Conservation (phyloP, 2,113 vertebrate species). For the Heloderma charlesbogerti region DNA sequence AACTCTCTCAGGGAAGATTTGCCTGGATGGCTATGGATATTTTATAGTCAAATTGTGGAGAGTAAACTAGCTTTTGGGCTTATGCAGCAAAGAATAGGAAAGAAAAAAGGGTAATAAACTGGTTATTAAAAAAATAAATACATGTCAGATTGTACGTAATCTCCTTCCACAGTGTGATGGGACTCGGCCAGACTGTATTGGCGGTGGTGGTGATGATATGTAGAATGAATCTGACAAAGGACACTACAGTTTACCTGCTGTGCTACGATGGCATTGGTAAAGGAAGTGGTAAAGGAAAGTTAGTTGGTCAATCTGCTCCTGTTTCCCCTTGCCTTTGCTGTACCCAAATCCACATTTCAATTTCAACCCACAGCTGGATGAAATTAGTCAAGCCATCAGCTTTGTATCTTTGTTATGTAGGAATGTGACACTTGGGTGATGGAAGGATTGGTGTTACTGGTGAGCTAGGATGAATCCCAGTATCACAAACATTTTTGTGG, state of each 20-base stretch:
- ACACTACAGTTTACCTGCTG: not conserved
- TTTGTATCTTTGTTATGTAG: not conserved
- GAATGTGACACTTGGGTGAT: not conserved
- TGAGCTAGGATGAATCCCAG: not conserved
- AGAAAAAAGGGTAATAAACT: slow-evolving; percentile 64
- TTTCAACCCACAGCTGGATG: not conserved
- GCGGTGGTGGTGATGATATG: slow-evolving; percentile 6
- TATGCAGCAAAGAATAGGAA: slow-evolving; percentile 32
- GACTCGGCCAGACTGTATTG: not conserved
- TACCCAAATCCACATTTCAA: not conserved
- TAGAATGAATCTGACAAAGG: not conserved
- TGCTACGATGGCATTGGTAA: not conserved
- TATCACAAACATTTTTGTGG: not conserved
- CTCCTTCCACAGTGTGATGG: slow-evolving; percentile 50
- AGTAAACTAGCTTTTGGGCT: slow-evolving; percentile 69
- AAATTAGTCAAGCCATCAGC: not conserved
- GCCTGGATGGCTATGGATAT: slow-evolving; percentile 74
- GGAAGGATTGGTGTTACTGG: not conserved
- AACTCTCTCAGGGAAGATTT: slow-evolving; percentile 76
- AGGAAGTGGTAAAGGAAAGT: not conserved
- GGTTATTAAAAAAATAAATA: slow-evolving; percentile 76
- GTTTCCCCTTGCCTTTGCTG: not conserved
- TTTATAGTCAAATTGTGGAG: slow-evolving; percentile 74
- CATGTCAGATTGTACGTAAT: slow-evolving; percentile 28
- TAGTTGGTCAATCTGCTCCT: not conserved